Percentiles rank a stretch among this genome's conserved stretches.
Conservation (phyloP, 2,888 invertebrate genomes). For the Tubulanus polymorphus region DNA sequence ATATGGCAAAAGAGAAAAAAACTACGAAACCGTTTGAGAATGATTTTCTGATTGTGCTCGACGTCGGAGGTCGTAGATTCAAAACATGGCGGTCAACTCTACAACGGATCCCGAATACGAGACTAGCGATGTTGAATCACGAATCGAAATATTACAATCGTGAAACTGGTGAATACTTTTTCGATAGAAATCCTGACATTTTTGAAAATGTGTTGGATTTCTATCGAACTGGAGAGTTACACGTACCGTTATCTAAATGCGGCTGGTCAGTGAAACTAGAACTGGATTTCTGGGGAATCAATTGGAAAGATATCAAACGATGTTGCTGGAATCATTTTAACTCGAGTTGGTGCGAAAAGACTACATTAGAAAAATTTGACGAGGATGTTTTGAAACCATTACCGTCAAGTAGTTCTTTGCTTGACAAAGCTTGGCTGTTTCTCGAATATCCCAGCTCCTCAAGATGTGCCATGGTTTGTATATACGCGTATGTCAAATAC, state of each 20-base stretch:
- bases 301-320: constrained; percentile 26
- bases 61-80: constrained; percentile 34
- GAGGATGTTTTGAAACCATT: constrained; percentile 13
- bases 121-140: constrained; percentile 24
- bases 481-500: no score
- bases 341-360: constrained; percentile 22
- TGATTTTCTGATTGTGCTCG: no score
- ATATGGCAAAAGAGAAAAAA: no score
- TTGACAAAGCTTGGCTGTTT: constrained; percentile 27
- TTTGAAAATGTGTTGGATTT: constrained; percentile 31
- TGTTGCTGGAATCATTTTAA: constrained; percentile 38
- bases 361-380: constrained; percentile 28
- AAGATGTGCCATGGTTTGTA: constrained; percentile 25
- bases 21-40: no score
- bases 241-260: constrained; percentile 21
- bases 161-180: constrained; percentile 26
- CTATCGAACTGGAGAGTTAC: constrained; percentile 30
- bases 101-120: constrained; percentile 21
- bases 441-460: constrained; percentile 30
- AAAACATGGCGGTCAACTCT: constrained; percentile 36
- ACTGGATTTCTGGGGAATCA: constrained; percentile 34
- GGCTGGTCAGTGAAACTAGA: constrained; percentile 26
- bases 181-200: constrained; percentile 32
- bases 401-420: constrained; percentile 18
- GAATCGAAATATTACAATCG: constrained; percentile 22